Conservation (phyloP, 2,888 invertebrate genomes). For the Morinoia aosen region DNA sequence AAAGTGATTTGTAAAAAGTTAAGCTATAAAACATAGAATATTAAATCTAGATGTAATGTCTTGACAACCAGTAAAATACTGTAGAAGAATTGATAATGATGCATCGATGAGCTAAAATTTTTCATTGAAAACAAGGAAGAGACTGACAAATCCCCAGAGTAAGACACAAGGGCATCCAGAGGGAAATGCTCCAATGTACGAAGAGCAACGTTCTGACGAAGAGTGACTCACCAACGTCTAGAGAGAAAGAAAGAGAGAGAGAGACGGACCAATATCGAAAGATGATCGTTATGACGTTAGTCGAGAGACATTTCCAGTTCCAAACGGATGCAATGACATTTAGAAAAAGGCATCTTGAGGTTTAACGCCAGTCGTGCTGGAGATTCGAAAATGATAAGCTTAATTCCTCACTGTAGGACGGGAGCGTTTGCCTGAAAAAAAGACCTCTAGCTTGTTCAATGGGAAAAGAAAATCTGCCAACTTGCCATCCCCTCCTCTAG, state of each 20-base stretch:
- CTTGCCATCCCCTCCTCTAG: not conserved
- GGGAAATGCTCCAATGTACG: not conserved
- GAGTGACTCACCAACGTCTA: not conserved
- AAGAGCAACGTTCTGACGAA: not conserved
- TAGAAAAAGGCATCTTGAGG: not conserved
- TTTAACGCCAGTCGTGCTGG: not conserved
- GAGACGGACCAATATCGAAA: not conserved
- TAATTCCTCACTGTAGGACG: not conserved
- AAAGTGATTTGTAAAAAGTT: too few relatives aligned
- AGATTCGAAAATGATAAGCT: not conserved
- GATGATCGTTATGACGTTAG: not conserved
- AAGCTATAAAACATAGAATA: too few relatives aligned
- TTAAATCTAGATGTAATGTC: too few relatives aligned
- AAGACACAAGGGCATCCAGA: not conserved
- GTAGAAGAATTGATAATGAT: too few relatives aligned
- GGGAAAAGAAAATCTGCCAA: not conserved
- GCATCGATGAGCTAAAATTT: too few relatives aligned
- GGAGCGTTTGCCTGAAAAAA: not conserved
- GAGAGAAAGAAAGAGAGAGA: not conserved
- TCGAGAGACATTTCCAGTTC: not conserved
- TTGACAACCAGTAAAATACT: too few relatives aligned
- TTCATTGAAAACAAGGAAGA: not conserved
- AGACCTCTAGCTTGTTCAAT: not conserved
- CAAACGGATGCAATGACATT: not conserved
- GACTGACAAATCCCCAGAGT: not conserved